Evolutionary conservation across 2,113 vertebrate genomes (phyloP), one percentile per base, ranked within the genome.

Genomic region (Phoenicopterus ruber): DNA sequence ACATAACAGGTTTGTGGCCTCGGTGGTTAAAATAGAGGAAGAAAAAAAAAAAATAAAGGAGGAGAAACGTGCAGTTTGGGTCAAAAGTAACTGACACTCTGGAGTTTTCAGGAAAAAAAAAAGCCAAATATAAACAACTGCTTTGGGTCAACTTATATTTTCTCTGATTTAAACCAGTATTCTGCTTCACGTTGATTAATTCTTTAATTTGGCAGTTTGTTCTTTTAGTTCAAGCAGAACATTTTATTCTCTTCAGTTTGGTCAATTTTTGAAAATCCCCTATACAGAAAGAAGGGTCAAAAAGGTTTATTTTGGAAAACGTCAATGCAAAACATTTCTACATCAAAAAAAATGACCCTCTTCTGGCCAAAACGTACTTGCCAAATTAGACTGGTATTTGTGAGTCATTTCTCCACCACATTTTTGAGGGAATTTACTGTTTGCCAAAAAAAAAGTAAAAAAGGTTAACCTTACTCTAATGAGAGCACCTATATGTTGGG

Each of bases 361-460:
- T 76, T 89, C 93, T 93, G 86, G 86, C 65, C 86, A 34, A 91
- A 86, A 82, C 2, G 5, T 40, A 42, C 47, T 96, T 84, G 93
- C 83, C 84, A 89, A 94, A 96, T 89, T 62, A 91, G 81, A 24
- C 29, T 84, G 95, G 91, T 94, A 94, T 96, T 95, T 87, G 61
- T 95, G 91, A 97, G 84, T 94, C 73, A 91, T 67, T 96, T 67
- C 94, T 84, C 55, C 17, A 84, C 55, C 17, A 36, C 86, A 79
- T 96, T 85, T 96, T 95, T 78, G 5, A 94, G 93, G 93, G 93
- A 94, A 90, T 96, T 96, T 93, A 93, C 78, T 93, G 79, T 93
- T 94, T 94, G 91, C 91, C 89, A 91, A 69, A 38, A 11, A 11
- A 40, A 65, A 52, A 83, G 83, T 88, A 63, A 83, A 38, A 50